A percentile compares a stretch with the other conserved stretches of the same genome.
Conservation (phyloP, 1,140 invertebrate genomes). For the Drosophila burlai region DNA sequence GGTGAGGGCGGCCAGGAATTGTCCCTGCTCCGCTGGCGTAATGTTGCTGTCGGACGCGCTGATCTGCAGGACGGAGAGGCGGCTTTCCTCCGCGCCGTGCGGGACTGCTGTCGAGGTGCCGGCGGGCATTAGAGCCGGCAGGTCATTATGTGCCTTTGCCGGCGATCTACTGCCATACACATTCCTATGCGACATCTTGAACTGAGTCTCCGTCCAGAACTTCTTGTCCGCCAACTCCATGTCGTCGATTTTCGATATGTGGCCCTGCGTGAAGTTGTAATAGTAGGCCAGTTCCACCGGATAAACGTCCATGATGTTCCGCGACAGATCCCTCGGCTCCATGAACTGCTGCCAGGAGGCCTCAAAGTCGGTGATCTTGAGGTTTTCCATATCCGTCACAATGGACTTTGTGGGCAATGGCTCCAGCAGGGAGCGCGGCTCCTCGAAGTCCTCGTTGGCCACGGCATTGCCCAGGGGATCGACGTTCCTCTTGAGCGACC, state of each 20-base stretch:
- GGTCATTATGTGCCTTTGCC: neutral
- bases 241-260: slow-evolving; percentile 31
- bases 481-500: slow-evolving; percentile 65
- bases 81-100: neutral
- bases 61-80: slow-evolving; percentile 38
- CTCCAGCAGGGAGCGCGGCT: slow-evolving; percentile 54
- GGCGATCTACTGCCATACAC: slow-evolving; percentile 30
- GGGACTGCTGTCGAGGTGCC: neutral
- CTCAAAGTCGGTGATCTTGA: slow-evolving; percentile 54
- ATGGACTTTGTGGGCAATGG: slow-evolving; percentile 54
- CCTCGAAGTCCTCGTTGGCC: slow-evolving; percentile 34
- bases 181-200: slow-evolving; percentile 56
- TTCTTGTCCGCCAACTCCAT: slow-evolving; percentile 54
- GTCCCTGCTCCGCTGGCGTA: slow-evolving; percentile 73
- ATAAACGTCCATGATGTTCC: slow-evolving; percentile 87
- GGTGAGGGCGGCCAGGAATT: slow-evolving; percentile 89
- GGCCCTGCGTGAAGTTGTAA: slow-evolving; percentile 74
- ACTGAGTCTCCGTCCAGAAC: slow-evolving; percentile 55
- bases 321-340: slow-evolving; percentile 89
- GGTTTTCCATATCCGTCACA: slow-evolving; percentile 24
- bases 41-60: slow-evolving; percentile 48
- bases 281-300: slow-evolving; percentile 90
- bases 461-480: slow-evolving; percentile 71
- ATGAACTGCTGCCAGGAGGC: slow-evolving; percentile 86
- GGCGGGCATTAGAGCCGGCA: slow-evolving; percentile 42